Evolutionary conservation across 1,140 invertebrate species (phyloP), one percentile per base, ranked within the genome.

Genomic region (Lepidurus arcticus): DNA sequence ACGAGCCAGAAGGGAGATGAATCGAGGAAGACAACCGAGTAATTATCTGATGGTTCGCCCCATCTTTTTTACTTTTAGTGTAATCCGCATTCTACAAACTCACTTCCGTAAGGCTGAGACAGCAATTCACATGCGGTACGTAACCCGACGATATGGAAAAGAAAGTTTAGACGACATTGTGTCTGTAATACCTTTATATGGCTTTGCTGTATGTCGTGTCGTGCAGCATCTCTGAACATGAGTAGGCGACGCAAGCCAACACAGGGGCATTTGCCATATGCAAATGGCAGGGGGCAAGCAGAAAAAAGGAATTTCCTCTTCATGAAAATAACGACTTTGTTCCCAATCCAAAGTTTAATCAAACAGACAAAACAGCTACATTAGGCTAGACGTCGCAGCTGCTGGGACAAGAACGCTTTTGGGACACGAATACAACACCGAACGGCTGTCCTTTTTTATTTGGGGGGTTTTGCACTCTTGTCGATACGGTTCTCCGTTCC

Each of bases 11-110:
- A n/a, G 5, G 4, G 53, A 65, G 21, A 65, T 6, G 53, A 21
- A 65, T 21, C 21, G 53, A 65, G 53, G 53, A 65, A 13, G 53
- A 65, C 53, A 65, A 65, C 9, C 53, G 53, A n/a, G 53, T 65
- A 65, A 65, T 65, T 65, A 65, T 65, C 53, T 65, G 7, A 65
- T 1, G n/a, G 21, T 16, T 16, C 16, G 4, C 7, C 5, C n/a
- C 16, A 65, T 65, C 34, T 34, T 34, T 3, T 34, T 34, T 34
- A 4, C 34, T 34, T 3, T 34, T 34, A 34, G 34, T 2, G 3
- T 34, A 4, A 34, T 34, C 34, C 4, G 4, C 2, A 34, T 34
- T 34, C 34, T 34, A 34, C 34, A 34, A 34, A 34, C 34, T 34
- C 34, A 34, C 34, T 34, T 34, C 34, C 34, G 34, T 4, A 34